Evolutionary conservation across 2,888 invertebrate genomes (phyloP).

Genomic region (Eupeodes luniger): DNA sequence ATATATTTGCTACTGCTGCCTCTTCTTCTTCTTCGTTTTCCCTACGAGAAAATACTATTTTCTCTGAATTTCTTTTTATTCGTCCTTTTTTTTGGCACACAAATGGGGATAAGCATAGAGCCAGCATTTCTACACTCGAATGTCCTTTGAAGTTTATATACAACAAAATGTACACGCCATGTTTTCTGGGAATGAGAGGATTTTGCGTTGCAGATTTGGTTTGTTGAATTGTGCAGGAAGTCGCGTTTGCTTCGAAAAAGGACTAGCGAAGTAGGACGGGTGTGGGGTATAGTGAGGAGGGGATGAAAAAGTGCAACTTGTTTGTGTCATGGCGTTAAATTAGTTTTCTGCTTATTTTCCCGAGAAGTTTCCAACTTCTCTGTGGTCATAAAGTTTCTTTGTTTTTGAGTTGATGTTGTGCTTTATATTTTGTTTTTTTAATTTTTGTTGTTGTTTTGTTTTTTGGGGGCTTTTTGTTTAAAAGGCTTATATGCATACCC

Average conservation of each 20-base stretch:
- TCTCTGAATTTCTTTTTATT: constrained; percentile 24
- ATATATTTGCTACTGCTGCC: constrained; percentile 55
- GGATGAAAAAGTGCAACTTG: constrained; percentile 67
- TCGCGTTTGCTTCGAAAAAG: constrained; percentile 24
- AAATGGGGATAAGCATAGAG: constrained; percentile 23
- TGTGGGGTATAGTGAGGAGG: neutral
- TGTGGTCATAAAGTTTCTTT: constrained; percentile 64
- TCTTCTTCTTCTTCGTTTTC: neutral
- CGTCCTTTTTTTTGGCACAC: constrained; percentile 47
- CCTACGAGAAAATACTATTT: constrained; percentile 7
- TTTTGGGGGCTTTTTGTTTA: neutral
- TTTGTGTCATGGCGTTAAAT: constrained; percentile 76
- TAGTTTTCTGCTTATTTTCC: constrained; percentile 70
- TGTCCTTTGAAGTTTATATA: no score
- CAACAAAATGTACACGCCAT: no score
- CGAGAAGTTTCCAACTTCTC: constrained; percentile 62
- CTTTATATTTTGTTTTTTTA: constrained; percentile 14
- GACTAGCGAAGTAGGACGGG: no score
- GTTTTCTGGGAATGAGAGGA: neutral
- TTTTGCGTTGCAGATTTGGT: constrained; percentile 42
- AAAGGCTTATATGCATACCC: neutral
- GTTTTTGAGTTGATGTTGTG: constrained; percentile 16
- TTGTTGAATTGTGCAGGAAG: constrained; percentile 45
- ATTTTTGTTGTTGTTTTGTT: neutral
- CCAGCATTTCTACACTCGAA: constrained; percentile 15